Base-by-base conservation (phyloP, 1,140 invertebrate species). In the Euwallacea fornicatus region DNA sequence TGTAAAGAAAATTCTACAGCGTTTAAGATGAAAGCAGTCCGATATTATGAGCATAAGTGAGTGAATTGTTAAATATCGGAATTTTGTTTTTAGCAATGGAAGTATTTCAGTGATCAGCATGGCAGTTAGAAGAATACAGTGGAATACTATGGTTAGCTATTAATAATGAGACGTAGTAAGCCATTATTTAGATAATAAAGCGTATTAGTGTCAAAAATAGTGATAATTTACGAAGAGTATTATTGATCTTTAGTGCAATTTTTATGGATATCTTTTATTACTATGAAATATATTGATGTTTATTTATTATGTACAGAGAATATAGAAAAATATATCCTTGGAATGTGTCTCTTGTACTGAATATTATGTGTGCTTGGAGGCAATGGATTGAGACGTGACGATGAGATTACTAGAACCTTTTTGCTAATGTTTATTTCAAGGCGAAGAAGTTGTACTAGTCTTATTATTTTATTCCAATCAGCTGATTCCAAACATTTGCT, bases 1-100 rank as follows among this genome's bases (percentile, higher is more conserved):
- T 91, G 89, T 83, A 90, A 91, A 82, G 89, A 90, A 80, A 90
- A 90, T 80, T 90, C 88, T 70, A 89, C 89, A 15, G 88, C 89
- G 69, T 86, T 90, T 47, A 85, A 88, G 79, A 89, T 90, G 88
- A 86, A 89, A 78, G 88, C 88, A 58, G 88, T 89, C 77, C 86
- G 88, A 83, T 90, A 86, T 78, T 86, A 85, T 76, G 84, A 84
- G 83, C 86, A 77, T 82, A 83, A 44, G 62, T 71, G 42, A 62
- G 11, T 61, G 7, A 13, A 6, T 44, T 42, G 42, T 7, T 7
- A 42, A n/a, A 2, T 9, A 50, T 9, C 15, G 21, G 11, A 11
- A 50, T 64, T 7, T 6, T n/a, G n/a, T n/a, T n/a, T 53, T 64
- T 64, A 8, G 9, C 33, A 50, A 33, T 64, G 15, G 16, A 6